Base-by-base conservation (phyloP, 2,797 vertebrate species). In the Odontamblyopus rebecca region DNA sequence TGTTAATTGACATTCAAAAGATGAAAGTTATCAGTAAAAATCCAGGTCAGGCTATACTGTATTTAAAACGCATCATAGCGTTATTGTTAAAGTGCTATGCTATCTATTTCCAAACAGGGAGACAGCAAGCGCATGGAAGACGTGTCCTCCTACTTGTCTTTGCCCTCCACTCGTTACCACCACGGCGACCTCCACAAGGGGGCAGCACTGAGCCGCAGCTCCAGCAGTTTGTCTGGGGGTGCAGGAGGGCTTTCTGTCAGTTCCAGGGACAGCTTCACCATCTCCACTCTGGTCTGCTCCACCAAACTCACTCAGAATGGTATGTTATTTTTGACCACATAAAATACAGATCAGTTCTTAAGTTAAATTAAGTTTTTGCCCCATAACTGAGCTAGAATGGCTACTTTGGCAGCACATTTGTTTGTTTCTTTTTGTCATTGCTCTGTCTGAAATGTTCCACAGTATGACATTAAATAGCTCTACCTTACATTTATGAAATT, bases 81-180 rank as follows among this genome's bases (percentile, higher is more conserved):
- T 9, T 26, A 56, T 56, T 26, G 18, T 56, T 12, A 56, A 26
- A 11, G 44, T 35, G 8, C 16, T 35, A n/a, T 30, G 59, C 15
- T 18, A 51, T 69, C 5, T 18, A 51, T 70, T 23, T 79, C 16
- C 50, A 86, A 81, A 38, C 85, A 99, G 97, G 97, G 97, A 16
- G 98, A 99, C 89, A 97, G 96, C 89, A 99, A 98, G 84, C 97
- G 96, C 77, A 98, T 99, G 97, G 98, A 99, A 84, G 98, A 99
- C 6, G 95, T 96, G 68, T 91, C 85, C 64, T 93, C 87, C 56
- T 99, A 99, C 82, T 79, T 98, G 89, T 85, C 90, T 0, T 86
- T 97, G 77, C 93, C 95, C 48, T 96, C 96, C 1, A 93, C 92
- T 0, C 97, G 96, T 54, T 82, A 93, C 61, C 92, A 94, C 11